Evolutionary conservation across 2,888 invertebrate species (phyloP).

Genomic region (Callyntrura sp.): DNA sequence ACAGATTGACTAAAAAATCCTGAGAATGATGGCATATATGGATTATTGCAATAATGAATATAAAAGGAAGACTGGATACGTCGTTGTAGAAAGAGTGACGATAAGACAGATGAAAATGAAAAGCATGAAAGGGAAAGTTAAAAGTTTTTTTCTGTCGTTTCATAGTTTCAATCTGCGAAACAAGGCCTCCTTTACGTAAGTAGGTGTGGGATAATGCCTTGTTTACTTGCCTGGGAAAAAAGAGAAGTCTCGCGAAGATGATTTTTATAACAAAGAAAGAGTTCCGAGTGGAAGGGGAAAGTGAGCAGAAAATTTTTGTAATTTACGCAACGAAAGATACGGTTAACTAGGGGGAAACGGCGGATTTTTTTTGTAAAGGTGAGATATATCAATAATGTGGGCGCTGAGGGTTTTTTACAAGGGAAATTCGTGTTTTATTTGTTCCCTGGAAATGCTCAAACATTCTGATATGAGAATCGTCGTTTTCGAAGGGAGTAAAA

Average conservation of each 20-base stretch:
- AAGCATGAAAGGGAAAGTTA: slow-evolving; percentile 15
- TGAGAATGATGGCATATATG: neutral
- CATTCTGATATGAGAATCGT: neutral
- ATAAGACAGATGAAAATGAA: neutral
- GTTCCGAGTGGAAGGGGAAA: slow-evolving; percentile 42
- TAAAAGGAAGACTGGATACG: neutral
- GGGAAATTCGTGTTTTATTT: neutral
- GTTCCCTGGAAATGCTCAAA: neutral
- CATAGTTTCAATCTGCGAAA: neutral
- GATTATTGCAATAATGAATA: slow-evolving; percentile 8
- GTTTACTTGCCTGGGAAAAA: slow-evolving; percentile 12
- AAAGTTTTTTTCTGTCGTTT: neutral
- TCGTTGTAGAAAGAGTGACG: neutral
- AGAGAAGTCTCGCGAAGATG: neutral
- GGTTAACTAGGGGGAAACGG: neutral
- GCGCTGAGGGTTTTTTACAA: neutral
- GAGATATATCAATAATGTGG: neutral
- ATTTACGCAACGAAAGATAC: neutral
- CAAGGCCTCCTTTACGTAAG: neutral
- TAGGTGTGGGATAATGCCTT: neutral
- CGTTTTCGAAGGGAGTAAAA: neutral
- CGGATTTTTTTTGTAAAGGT: neutral
- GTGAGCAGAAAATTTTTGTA: slow-evolving; percentile 29
- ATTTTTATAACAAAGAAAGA: slow-evolving; percentile 21
- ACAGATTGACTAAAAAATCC: neutral